Evolutionary conservation across 2,113 vertebrate genomes (phyloP).

Genomic region (Eurypyga helias): DNA sequence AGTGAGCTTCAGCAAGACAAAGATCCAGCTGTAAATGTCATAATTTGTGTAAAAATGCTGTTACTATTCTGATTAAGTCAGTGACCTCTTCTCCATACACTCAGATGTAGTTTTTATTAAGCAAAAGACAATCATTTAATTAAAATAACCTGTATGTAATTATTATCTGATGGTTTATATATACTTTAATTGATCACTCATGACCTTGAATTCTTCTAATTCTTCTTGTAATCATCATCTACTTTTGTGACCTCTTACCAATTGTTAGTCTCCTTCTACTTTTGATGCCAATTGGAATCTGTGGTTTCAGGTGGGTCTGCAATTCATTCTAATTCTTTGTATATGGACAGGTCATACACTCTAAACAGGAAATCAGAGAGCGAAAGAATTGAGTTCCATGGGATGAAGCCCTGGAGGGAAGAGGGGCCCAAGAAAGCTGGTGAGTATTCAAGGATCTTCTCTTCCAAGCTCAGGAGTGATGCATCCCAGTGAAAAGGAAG

Average conservation of each 20-base stretch:
- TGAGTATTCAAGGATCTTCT: too few relatives aligned
- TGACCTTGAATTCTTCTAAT: background rate
- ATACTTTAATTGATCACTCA: background rate
- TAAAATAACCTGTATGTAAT: background rate
- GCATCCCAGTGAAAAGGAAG: too few relatives aligned
- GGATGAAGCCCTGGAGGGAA: too few relatives aligned
- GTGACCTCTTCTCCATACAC: background rate
- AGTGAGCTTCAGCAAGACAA: background rate
- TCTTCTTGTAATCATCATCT: background rate
- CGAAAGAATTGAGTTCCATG: background rate
- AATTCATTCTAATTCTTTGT: background rate
- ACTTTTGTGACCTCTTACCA: background rate
- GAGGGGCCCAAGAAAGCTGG: too few relatives aligned
- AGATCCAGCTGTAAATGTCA: background rate
- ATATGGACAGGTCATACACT: background rate
- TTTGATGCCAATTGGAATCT: background rate
- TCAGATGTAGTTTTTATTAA: background rate
- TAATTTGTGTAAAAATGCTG: background rate
- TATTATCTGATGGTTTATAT: background rate
- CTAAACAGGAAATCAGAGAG: background rate
- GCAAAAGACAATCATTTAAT: background rate
- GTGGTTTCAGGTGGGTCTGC: background rate
- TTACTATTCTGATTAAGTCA: background rate
- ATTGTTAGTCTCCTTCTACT: background rate
- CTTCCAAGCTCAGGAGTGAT: too few relatives aligned